Base-by-base conservation (phyloP, 2,888 invertebrate species). In the Quadroppia sp. region DNA sequence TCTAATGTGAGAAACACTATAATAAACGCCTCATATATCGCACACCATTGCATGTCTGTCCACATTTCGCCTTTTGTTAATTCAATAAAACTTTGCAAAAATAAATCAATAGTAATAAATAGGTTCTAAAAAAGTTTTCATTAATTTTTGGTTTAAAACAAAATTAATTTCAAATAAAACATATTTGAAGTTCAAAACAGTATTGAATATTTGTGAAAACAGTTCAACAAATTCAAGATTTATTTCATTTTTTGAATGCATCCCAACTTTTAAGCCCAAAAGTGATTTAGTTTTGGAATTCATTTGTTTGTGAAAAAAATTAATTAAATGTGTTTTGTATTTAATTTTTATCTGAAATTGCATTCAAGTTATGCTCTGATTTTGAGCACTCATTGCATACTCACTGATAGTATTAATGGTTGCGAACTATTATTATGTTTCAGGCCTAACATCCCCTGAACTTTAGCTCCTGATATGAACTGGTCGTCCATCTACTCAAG, bases 401-500 rank as follows among this genome's bases (percentile, higher is more conserved):
- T 45, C 36, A 7, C 11, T 45, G 45, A 45, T 45, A 45, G 45
- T 17, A 53, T 23, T 48, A 48, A 48, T 48, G 48, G 15, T 48
- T 53, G 6, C 53, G 23, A 20, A 53, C 53, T 48, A 53, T 53
- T 53, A 20, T 53, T 53, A 4, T 1, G 7, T 7, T 20, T 23
- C 25, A 20, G 23, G 13, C 53, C 15, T 53, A 20, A 53, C 53
- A 53, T 25, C 25, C 53, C 7, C 25, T 53, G 25, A 53, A 20
- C 25, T 53, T 53, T 23, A 15, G 25, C 23, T 53, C 7, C 7
- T 23, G 20, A 53, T 53, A 53, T n/a, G 53, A 59, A 59, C 59
- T 59, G 30, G 28, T 59, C 59, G 59, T 59, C 59, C 59, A 59
- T 59, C 59, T 30, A 59, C 59, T 59, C 59, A 32, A 59, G 30